phyloP scores from a whole-genome alignment of 2,113 vertebrate genomes.

The Oreocharis arfaki region DNA sequence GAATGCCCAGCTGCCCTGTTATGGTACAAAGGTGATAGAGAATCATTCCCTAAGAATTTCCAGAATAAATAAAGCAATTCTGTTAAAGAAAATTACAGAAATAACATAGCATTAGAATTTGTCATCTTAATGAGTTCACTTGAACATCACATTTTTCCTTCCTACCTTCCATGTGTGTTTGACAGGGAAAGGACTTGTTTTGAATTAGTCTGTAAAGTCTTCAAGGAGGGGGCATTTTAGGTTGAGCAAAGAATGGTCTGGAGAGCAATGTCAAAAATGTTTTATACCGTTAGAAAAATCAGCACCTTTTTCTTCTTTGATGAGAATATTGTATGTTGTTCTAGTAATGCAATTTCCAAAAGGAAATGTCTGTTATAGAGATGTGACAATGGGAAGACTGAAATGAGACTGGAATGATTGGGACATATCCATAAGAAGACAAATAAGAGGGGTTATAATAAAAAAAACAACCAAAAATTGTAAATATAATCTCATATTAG shows the following conservation, averaged over 20 bases:
- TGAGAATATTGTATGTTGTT: not conserved
- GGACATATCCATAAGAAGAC: not conserved
- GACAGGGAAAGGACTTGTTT: not conserved
- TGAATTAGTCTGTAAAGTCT: not conserved
- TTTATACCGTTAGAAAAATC: not conserved
- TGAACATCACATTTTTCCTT: constrained; percentile 43
- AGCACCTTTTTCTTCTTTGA: not conserved
- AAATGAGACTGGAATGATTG: not conserved
- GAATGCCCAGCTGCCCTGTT: constrained; percentile 55
- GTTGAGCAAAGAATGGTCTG: not conserved
- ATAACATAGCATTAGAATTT: constrained; percentile 42
- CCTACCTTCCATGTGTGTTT: not conserved
- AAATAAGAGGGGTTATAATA: not conserved
- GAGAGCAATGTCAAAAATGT: not conserved
- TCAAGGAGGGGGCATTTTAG: not conserved
- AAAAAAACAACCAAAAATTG: not conserved
- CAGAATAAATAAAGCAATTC: constrained; percentile 50
- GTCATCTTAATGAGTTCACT: constrained; percentile 40
- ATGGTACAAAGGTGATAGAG: constrained; percentile 36
- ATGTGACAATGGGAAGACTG: not conserved
- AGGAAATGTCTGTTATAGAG: not conserved
- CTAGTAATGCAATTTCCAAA: not conserved
- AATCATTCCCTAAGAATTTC: constrained; percentile 50
- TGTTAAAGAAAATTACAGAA: constrained; percentile 42
- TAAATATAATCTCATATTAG: not conserved